Percentiles rank a stretch among this genome's conserved stretches.
Evolutionary conservation across 1,140 invertebrate species (phyloP).

Genomic region (Drosophila aff.): DNA sequence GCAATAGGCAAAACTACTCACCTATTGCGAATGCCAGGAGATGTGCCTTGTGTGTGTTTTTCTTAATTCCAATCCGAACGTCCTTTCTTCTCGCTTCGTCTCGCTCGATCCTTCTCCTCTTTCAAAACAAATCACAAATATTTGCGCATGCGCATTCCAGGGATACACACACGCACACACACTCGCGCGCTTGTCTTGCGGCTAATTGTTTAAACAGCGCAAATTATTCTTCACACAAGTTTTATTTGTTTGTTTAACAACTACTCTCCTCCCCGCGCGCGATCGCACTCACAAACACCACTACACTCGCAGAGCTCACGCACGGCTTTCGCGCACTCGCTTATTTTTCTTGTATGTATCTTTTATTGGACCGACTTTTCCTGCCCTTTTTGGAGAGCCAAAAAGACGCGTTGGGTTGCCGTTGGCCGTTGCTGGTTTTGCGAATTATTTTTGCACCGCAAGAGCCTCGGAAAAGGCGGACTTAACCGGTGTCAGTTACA

Average conservation of each 20-base stretch:
- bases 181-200: constrained; percentile 48
- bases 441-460: constrained; percentile 27
- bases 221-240: constrained; percentile 61
- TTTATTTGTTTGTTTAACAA: constrained; percentile 61
- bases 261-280: not conserved
- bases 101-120: constrained; percentile 31
- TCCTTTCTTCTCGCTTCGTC: constrained; percentile 3
- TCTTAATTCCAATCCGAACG: constrained; percentile 35
- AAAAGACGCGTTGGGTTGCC: constrained; percentile 41
- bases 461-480: constrained; percentile 6
- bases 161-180: constrained; percentile 35
- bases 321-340: constrained; percentile 68
- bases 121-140: constrained; percentile 70
- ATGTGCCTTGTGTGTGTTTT: not conserved
- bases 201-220: constrained; percentile 74
- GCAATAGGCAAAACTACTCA: constrained; percentile 38
- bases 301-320: constrained; percentile 31
- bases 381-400: constrained; percentile 70
- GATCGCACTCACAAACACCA: constrained; percentile 30
- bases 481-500: constrained; percentile 18
- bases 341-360: constrained; percentile 79
- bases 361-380: constrained; percentile 78
- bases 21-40: constrained; percentile 18
- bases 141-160: constrained; percentile 77
- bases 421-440: constrained; percentile 13